These are phyloP conservation scores for Pantherophis guttatus DNA, from an alignment of 2,113 vertebrate species.

Conservation along the genomic window DNA sequence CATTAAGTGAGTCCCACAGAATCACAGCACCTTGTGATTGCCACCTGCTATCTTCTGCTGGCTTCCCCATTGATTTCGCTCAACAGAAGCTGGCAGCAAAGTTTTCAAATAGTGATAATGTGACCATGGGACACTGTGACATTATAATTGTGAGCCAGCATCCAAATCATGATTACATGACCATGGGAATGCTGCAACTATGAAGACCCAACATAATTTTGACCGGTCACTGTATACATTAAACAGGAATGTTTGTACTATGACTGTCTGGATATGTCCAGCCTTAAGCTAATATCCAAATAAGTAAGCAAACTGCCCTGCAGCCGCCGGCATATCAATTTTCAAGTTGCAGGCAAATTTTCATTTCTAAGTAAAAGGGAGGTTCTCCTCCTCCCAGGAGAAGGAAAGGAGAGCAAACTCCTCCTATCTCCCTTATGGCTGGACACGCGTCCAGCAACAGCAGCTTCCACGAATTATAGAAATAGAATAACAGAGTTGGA, in stretches of 20 bases:
- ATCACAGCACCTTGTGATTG: background rate
- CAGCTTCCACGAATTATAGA: background rate
- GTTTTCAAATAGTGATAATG: background rate
- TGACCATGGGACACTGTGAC: background rate
- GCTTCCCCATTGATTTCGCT: background rate
- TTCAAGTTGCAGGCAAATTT: background rate
- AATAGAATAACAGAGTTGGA: too few species aligned
- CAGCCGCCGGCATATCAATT: background rate
- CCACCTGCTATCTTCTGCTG: background rate
- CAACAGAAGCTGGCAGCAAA: background rate
- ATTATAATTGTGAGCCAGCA: background rate
- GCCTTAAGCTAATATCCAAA: background rate
- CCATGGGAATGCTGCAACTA: background rate
- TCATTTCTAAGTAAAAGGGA: background rate
- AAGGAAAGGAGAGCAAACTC: background rate
- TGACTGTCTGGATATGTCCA: background rate
- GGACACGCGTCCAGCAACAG: background rate
- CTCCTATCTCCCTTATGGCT: background rate
- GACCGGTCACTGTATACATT: background rate
- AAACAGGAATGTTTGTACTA: background rate
- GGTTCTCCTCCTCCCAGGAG: background rate
- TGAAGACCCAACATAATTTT: background rate
- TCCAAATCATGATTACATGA: background rate
- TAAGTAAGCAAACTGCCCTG: background rate
- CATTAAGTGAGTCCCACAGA: background rate